phyloP scores from a whole-genome alignment of 2,797 vertebrate genomes.

The Gymnoscopelus microlampas region DNA sequence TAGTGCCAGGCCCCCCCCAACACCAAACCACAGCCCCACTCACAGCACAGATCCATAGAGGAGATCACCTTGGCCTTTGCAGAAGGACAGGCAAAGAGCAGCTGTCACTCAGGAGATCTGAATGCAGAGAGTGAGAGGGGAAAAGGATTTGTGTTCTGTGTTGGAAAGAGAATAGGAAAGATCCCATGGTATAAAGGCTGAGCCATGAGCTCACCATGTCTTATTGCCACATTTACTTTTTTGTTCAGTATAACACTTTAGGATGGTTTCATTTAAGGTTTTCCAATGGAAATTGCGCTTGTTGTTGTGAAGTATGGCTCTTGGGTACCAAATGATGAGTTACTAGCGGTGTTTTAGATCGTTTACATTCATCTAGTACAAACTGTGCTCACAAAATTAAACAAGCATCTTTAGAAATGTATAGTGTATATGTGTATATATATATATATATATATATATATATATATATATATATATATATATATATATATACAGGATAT shows the following conservation, averaged over 20 bases:
- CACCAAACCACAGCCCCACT: conserved; percentile 23
- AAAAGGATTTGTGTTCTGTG: conserved; percentile 13
- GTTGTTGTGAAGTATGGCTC: no score
- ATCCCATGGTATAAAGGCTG: background rate
- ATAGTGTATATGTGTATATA: no score
- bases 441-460: no score
- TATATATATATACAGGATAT: no score
- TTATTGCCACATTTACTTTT: background rate
- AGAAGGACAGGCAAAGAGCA: conserved; percentile 59
- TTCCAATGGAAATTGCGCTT: no score
- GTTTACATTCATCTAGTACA: no score
- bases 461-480: no score
- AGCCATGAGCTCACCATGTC: background rate
- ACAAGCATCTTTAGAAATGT: no score
- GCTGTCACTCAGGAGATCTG: conserved; percentile 53
- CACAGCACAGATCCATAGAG: conserved; percentile 38
- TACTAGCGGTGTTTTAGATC: no score
- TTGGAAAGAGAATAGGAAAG: conserved; percentile 10
- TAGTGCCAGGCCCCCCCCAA: conserved; percentile 19
- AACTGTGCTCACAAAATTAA: no score
- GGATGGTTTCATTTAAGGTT: no score
- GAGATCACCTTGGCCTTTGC: conserved; percentile 61
- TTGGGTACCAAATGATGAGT: no score
- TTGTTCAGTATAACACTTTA: background rate
- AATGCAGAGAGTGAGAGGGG: background rate